Evolutionary conservation across 2,797 vertebrate genomes (phyloP).

Genomic region (Acanthiza pusilla): DNA sequence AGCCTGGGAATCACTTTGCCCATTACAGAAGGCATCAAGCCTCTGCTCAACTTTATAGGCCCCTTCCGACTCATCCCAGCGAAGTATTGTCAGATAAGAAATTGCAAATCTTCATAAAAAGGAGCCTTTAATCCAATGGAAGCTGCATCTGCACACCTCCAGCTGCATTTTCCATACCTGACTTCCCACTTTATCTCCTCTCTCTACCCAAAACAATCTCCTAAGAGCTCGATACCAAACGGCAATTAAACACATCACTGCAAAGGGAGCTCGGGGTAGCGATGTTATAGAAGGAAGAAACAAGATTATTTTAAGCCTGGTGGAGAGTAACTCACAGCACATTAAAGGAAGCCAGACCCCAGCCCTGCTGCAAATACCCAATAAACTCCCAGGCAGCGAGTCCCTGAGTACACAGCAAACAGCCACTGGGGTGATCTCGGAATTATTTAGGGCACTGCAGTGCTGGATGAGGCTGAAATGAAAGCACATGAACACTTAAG

Average conservation of each 20-base stretch:
- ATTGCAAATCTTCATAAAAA: neutral
- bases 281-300: neutral
- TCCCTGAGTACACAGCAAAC: neutral
- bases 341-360: neutral
- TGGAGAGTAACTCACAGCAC: neutral
- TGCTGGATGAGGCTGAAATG: neutral
- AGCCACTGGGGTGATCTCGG: neutral
- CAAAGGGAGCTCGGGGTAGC: neutral
- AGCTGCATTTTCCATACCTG: neutral
- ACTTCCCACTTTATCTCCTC: neutral
- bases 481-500: neutral
- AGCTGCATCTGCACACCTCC: neutral
- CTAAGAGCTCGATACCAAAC: neutral
- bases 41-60: neutral
- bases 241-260: neutral
- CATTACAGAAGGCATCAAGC: neutral
- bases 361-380: neutral
- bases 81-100: neutral
- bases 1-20: neutral
- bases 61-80: neutral
- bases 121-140: neutral
- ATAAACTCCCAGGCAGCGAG: neutral
- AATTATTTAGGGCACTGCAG: conserved; percentile 21
- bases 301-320: neutral
- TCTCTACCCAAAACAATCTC: neutral